Conservation (phyloP, 2,888 invertebrate genomes). For the Clitarchus hookeri region DNA sequence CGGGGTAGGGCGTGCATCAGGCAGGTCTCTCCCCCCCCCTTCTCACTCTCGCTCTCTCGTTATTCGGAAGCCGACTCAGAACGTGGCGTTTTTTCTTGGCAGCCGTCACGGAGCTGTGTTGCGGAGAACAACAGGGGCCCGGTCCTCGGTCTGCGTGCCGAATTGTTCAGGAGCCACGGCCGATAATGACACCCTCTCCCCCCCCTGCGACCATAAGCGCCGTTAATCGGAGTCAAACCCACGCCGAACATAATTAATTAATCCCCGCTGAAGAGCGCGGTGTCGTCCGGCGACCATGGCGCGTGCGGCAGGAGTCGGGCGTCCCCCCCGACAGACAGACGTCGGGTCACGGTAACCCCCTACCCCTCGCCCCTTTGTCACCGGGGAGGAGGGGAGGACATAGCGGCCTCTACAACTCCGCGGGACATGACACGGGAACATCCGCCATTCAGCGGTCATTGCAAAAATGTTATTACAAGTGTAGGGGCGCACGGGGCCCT, state of each 20-base stretch:
- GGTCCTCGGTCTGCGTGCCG: neutral
- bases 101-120: neutral
- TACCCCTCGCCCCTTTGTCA: neutral
- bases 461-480: conserved; percentile 22
- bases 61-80: neutral
- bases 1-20: no score
- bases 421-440: conserved; percentile 15
- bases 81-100: neutral
- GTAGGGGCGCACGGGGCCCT: neutral
- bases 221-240: neutral
- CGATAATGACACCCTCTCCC: neutral
- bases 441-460: conserved; percentile 12
- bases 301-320: no score
- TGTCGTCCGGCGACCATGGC: neutral
- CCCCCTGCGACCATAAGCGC: neutral
- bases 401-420: neutral
- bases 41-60: no score
- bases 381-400: no score
- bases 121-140: neutral
- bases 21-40: no score
- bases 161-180: neutral
- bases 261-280: neutral
- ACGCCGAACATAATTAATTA: conserved; percentile 6
- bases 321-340: no score
- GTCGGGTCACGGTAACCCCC: neutral